Conservation (phyloP, 2,888 invertebrate species). For the Mallateleia sp. region DNA sequence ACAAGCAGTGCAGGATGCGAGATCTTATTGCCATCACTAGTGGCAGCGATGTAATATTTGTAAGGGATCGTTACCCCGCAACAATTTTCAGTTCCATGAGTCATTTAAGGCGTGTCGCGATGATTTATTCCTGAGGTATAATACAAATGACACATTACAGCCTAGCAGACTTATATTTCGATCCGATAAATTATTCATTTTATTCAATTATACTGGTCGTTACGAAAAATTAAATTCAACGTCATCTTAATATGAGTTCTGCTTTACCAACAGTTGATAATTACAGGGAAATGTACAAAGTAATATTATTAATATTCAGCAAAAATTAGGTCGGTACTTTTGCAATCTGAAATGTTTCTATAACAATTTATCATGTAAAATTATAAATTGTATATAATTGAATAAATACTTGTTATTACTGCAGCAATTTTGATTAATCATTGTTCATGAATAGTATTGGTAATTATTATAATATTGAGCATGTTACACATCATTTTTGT, state of each 20-base stretch:
- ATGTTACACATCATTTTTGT: too few relatives aligned
- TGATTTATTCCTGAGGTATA: constrained; percentile 57
- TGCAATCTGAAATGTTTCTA: too few relatives aligned
- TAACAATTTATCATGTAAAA: not conserved
- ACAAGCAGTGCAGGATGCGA: not conserved
- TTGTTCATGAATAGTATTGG: too few relatives aligned
- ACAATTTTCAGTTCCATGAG: constrained; percentile 68
- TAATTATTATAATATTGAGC: too few relatives aligned
- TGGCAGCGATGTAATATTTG: constrained; percentile 33
- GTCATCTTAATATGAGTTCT: constrained; percentile 35
- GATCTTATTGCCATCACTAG: not conserved
- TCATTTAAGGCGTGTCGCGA: constrained; percentile 71
- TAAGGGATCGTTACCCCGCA: constrained; percentile 51
- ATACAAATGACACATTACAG: constrained; percentile 50
- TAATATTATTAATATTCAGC: too few relatives aligned
- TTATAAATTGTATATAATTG: too few relatives aligned
- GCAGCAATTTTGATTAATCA: too few relatives aligned
- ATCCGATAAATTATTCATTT: constrained; percentile 62
- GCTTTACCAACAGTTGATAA: constrained; percentile 36
- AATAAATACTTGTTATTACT: too few relatives aligned
- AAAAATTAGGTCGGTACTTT: too few relatives aligned
- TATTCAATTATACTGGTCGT: constrained; percentile 36
- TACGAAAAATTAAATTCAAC: constrained; percentile 41
- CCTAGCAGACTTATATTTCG: constrained; percentile 49
- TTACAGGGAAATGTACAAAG: not conserved